These are phyloP conservation scores for Fundulus diaphanus DNA, from an alignment of 2,797 vertebrate species.

Conservation along the genomic window DNA sequence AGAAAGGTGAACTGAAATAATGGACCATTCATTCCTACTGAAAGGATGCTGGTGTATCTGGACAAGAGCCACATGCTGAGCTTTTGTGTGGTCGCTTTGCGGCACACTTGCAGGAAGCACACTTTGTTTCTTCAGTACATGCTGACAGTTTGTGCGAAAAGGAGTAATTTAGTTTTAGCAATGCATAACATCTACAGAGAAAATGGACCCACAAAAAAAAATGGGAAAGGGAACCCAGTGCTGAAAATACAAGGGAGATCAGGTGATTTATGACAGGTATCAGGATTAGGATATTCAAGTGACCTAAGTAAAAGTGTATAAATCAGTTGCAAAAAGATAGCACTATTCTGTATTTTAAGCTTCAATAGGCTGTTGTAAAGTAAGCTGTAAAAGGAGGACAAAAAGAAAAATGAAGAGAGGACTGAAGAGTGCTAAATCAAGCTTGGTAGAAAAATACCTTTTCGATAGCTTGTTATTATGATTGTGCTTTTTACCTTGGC, in stretches of 20 bases:
- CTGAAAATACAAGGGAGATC: slow-evolving; percentile 17
- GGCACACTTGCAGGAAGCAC: slow-evolving; percentile 31
- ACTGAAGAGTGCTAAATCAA: not conserved
- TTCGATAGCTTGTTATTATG: not conserved
- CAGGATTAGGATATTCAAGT: not conserved
- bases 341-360: not conserved
- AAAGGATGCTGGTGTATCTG: slow-evolving; percentile 53
- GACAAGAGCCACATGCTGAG: slow-evolving; percentile 44
- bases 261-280: slow-evolving; percentile 13
- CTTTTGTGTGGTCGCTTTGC: slow-evolving; percentile 41
- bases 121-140: slow-evolving; percentile 35
- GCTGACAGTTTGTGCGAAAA: slow-evolving; percentile 47
- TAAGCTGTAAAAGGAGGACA: too few relatives aligned
- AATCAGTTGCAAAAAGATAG: not conserved
- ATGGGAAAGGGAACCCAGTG: slow-evolving; percentile 23
- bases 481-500: not conserved
- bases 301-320: not conserved
- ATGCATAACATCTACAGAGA: slow-evolving; percentile 20
- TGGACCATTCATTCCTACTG: slow-evolving; percentile 65
- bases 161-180: slow-evolving; percentile 47
- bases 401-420: not conserved
- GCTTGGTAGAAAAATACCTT: not conserved
- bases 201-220: slow-evolving; percentile 37
- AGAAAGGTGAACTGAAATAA: slow-evolving; percentile 59
- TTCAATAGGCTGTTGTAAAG: not conserved